These are phyloP conservation scores for Scaptomyza polygonia DNA, from an alignment of 2,888 invertebrate genomes.

Conservation along the genomic window DNA sequence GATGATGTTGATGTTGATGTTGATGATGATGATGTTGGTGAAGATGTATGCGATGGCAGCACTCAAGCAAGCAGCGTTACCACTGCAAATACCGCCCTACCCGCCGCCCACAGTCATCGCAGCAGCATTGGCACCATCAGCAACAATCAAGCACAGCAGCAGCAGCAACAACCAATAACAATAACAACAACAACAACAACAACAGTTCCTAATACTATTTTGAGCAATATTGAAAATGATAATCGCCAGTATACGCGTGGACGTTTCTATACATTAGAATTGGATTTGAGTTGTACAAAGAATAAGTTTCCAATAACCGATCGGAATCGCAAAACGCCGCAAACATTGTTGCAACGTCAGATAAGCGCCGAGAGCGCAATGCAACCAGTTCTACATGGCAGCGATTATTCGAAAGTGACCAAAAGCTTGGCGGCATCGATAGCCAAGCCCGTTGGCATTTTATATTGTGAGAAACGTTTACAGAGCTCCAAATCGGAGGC, in stretches of 20 bases:
- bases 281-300: constrained; percentile 86
- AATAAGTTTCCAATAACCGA: constrained; percentile 87
- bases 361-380: constrained; percentile 6
- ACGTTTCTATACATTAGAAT: constrained; percentile 83
- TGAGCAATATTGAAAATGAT: constrained; percentile 71
- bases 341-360: constrained; percentile 23
- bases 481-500: constrained; percentile 84
- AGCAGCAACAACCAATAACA: constrained; percentile 1
- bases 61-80: constrained; percentile 41
- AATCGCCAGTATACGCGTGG: constrained; percentile 81
- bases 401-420: constrained; percentile 67
- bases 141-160: constrained; percentile 52
- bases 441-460: constrained; percentile 82
- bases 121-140: constrained; percentile 66
- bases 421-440: constrained; percentile 82
- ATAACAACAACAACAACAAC: constrained; percentile 24
- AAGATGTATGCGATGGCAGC: constrained; percentile 60
- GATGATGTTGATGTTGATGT: constrained; percentile 26
- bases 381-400: neutral
- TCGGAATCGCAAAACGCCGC: constrained; percentile 58
- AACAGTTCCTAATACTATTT: constrained; percentile 2
- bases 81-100: constrained; percentile 29
- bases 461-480: constrained; percentile 84
- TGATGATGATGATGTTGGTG: constrained; percentile 36
- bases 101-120: constrained; percentile 41